Conservation (phyloP, 2,113 vertebrate genomes). For the Dicentrarchus labrax region DNA sequence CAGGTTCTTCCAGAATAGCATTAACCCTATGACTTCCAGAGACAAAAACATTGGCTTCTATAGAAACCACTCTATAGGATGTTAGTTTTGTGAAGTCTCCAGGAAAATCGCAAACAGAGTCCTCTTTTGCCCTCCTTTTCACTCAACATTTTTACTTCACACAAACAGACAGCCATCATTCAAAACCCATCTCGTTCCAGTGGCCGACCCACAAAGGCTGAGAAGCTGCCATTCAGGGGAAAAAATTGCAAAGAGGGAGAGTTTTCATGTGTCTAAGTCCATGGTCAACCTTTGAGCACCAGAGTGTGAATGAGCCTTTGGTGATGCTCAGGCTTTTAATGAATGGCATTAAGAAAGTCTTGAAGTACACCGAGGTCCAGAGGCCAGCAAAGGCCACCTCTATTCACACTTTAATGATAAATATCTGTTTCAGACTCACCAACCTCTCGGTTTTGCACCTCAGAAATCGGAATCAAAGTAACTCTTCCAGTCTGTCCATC, state of each 20-base stretch:
- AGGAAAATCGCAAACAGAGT: conserved; percentile 66
- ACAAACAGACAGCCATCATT: conserved; percentile 68
- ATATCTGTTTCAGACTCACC: conserved; percentile 42
- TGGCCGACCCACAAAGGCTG: conserved; percentile 65
- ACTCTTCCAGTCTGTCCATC: conserved; percentile 10
- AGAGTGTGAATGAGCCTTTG: conserved; percentile 75
- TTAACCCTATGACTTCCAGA: conserved; percentile 72
- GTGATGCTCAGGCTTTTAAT: conserved; percentile 60
- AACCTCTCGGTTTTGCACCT: conserved; percentile 17
- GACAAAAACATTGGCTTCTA: conserved; percentile 73
- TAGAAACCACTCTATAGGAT: conserved; percentile 67
- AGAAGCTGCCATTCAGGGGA: conserved; percentile 54
- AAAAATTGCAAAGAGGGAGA: conserved; percentile 29
- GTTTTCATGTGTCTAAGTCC: conserved; percentile 64
- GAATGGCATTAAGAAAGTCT: conserved; percentile 68
- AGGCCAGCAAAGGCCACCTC: conserved; percentile 56
- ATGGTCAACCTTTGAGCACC: conserved; percentile 69
- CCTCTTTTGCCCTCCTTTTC: conserved; percentile 68
- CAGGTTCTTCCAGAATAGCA: conserved; percentile 55
- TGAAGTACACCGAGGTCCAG: conserved; percentile 55
- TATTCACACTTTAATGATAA: conserved; percentile 57
- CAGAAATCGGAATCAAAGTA: conserved; percentile 30
- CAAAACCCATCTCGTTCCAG: conserved; percentile 68
- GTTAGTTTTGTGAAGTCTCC: conserved; percentile 73
- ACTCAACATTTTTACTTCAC: conserved; percentile 63